Percentiles rank a stretch among this genome's conserved stretches.
phyloP scores from a whole-genome alignment of 2,797 vertebrate genomes.

The Cichlasoma orientale region DNA sequence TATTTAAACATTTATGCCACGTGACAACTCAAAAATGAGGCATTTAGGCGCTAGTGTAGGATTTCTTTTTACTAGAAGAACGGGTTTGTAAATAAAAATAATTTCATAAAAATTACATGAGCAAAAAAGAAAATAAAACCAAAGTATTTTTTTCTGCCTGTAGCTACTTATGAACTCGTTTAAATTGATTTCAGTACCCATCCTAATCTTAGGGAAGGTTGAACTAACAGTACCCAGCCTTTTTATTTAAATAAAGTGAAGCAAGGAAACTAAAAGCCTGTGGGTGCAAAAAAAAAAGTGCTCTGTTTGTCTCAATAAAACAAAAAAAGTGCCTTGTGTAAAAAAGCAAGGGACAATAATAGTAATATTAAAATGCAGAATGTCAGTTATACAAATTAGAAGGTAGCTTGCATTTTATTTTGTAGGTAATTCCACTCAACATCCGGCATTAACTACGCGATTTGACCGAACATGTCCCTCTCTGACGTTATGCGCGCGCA shows the following conservation, averaged over 20 bases:
- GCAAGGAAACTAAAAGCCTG: no score
- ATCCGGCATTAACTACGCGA: not conserved
- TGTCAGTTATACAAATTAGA: not conserved
- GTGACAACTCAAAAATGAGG: not conserved
- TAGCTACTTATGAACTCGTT: not conserved
- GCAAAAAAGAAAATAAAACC: not conserved
- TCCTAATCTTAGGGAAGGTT: not conserved
- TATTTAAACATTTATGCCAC: not conserved
- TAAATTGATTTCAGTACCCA: not conserved
- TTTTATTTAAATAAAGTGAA: not conserved
- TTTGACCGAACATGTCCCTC: not conserved
- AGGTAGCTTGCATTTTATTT: constrained; percentile 30
- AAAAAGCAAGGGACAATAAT: not conserved
- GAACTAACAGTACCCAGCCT: not conserved
- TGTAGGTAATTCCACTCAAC: not conserved
- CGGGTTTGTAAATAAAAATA: not conserved
- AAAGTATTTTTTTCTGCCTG: not conserved
- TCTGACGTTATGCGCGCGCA: constrained; percentile 70
- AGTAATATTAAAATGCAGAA: not conserved
- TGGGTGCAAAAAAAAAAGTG: no score
- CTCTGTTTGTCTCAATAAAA: no score
- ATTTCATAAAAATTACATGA: not conserved
- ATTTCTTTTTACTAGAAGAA: not conserved
- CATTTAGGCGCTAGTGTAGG: not conserved
- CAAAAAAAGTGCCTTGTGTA: not conserved